phyloP scores from a whole-genome alignment of 2,888 invertebrate genomes.

The Uloborus plumipes region DNA sequence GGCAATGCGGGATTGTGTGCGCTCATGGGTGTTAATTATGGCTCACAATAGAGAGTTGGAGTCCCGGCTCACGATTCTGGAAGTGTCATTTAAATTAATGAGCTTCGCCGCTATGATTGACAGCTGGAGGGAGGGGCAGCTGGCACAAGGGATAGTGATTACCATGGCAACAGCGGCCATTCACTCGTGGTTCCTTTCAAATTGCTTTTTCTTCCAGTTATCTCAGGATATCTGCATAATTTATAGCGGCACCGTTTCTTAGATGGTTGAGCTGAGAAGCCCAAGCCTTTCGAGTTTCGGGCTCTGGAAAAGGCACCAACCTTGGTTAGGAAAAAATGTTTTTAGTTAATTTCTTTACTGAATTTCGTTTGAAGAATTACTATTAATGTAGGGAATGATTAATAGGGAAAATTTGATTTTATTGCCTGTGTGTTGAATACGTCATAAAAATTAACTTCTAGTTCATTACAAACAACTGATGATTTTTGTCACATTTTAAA shows the following conservation, averaged over 20 bases:
- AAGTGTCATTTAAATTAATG: conserved; percentile 64
- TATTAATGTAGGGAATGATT: no score
- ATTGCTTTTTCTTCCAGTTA: conserved; percentile 62
- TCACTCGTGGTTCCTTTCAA: conserved; percentile 58
- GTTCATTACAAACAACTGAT: no score
- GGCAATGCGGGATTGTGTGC: conserved; percentile 42
- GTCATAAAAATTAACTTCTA: no score
- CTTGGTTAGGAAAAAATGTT: no score
- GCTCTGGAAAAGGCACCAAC: no score
- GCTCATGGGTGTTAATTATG: conserved; percentile 58
- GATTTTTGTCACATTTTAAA: no score
- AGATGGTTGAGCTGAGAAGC: background rate
- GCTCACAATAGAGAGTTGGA: conserved; percentile 37
- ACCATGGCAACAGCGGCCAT: conserved; percentile 56
- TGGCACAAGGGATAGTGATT: conserved; percentile 46
- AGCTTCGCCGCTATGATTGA: conserved; percentile 59
- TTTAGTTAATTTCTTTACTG: no score
- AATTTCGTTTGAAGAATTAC: no score
- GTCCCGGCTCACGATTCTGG: conserved; percentile 49
- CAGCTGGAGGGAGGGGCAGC: conserved; percentile 56
- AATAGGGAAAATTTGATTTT: no score
- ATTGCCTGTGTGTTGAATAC: no score
- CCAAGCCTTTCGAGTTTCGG: no score
- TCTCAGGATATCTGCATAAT: conserved; percentile 62
- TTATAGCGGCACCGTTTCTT: conserved; percentile 60